Evolutionary conservation across 2,797 vertebrate genomes (phyloP), one percentile per base, ranked within the genome.

Genomic region (Parambassis ranga): DNA sequence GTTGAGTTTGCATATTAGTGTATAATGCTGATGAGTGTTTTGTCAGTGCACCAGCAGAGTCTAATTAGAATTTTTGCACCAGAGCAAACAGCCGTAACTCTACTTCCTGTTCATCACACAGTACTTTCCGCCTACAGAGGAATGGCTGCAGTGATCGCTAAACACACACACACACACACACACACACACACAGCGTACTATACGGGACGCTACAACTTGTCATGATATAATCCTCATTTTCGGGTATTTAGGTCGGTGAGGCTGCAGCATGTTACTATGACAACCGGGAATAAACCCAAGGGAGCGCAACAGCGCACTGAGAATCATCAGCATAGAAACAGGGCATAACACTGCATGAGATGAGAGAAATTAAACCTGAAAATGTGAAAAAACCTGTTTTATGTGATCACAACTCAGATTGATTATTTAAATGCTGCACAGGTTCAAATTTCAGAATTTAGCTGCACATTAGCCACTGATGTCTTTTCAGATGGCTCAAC

Each of bases 11-110:
- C 31, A 7, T 11, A 43, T 51, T 38, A 9, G n/a, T 31, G n/a
- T 67, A 36, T 3, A 22, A 4, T 30, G 58, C 35, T 7, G 8
- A 50, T 28, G 39, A 73, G 22, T 33, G 41, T 27, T 36, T 14
- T n/a, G 19, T 50, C 53, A n/a, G n/a, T n/a, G n/a, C n/a, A n/a
- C n/a, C n/a, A 52, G n/a, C 37, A 6, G n/a, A 51, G 19, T 60
- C 30, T 32, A 48, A 30, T 30, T 47, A 16, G 50, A n/a, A n/a
- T n/a, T n/a, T n/a, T n/a, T n/a, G n/a, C n/a, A n/a, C n/a, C n/a
- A n/a, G n/a, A n/a, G n/a, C n/a, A n/a, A n/a, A 43, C 11, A 24
- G 18, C 24, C 88, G 90, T 83, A 87, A 91, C 87, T 89, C 83
- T 84, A 89, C 81, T 89, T 82, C 73, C 70, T 79, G 75, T 39